phyloP scores from a whole-genome alignment of 2,797 vertebrate genomes.

The Oryzias dopingdopingensis region DNA sequence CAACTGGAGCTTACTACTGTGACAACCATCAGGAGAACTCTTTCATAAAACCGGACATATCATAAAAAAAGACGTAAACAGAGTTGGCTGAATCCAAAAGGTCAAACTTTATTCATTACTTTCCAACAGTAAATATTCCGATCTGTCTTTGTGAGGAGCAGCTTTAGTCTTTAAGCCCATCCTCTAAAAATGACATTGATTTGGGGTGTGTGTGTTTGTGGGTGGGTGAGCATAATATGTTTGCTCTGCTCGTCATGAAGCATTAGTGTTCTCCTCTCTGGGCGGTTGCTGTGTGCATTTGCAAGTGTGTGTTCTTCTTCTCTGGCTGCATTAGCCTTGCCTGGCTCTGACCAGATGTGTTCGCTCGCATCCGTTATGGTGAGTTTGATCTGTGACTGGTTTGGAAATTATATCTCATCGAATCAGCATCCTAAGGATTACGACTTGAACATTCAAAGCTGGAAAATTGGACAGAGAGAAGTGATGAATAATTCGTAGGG shows the following conservation, averaged over 20 bases:
- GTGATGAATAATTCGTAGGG: slow-evolving; percentile 18
- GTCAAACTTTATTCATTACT: not conserved
- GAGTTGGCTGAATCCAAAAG: not conserved
- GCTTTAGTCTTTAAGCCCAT: too few relatives aligned
- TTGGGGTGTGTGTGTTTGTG: not conserved
- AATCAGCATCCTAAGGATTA: slow-evolving; percentile 28
- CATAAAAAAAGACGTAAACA: too few relatives aligned
- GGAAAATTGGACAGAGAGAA: slow-evolving; percentile 14
- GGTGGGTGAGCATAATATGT: slow-evolving; percentile 49
- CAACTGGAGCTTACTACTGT: too few relatives aligned
- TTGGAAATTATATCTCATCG: slow-evolving; percentile 57
- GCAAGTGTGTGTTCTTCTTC: slow-evolving; percentile 17
- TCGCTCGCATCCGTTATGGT: slow-evolving; percentile 58
- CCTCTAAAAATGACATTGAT: not conserved
- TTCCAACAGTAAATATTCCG: not conserved
- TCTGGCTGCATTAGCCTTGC: slow-evolving; percentile 41
- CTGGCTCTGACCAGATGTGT: slow-evolving; percentile 55
- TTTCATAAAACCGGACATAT: too few relatives aligned
- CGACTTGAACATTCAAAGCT: slow-evolving; percentile 12
- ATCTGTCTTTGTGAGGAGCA: not conserved
- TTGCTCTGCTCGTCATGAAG: slow-evolving; percentile 54
- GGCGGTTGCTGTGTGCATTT: slow-evolving; percentile 9
- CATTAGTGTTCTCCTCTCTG: slow-evolving; percentile 32
- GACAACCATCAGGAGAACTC: too few relatives aligned
- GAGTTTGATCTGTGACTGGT: slow-evolving; percentile 64